phyloP scores from a whole-genome alignment of 2,113 vertebrate genomes.

The Protobothrops flavoviridis region DNA sequence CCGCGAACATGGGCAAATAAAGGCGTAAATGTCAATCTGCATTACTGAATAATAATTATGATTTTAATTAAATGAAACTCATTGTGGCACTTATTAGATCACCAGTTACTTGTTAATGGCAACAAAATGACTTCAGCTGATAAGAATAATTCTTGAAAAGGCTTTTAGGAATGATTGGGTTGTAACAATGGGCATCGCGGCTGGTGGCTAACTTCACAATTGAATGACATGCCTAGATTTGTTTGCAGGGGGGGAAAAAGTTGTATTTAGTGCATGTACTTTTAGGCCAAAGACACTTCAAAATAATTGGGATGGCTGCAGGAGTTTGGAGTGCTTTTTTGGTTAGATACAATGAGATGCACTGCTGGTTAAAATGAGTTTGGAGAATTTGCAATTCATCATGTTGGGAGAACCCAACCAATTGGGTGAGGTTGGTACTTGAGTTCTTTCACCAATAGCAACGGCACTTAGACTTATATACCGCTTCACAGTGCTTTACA shows the following conservation, averaged over 20 bases:
- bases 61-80: conserved; percentile 96
- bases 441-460: neutral
- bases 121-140: conserved; percentile 71
- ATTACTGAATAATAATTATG: conserved; percentile 90
- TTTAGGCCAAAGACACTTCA: no score
- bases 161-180: conserved; percentile 68
- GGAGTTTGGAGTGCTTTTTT: neutral
- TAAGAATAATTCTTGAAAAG: conserved; percentile 70
- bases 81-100: conserved; percentile 90
- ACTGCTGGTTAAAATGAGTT: neutral
- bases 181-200: conserved; percentile 47
- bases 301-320: neutral
- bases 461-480: no score
- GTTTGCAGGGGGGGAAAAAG: neutral
- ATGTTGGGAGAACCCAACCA: neutral
- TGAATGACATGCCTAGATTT: neutral
- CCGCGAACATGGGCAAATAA: conserved; percentile 61
- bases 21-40: conserved; percentile 86
- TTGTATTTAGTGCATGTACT: neutral
- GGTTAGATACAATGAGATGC: neutral
- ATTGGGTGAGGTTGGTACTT: neutral
- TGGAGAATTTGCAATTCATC: neutral
- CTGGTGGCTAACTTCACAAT: neutral
- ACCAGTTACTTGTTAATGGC: conserved; percentile 84
- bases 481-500: no score